Conservation (phyloP, 2,888 invertebrate genomes). For the Nemoura dubitans region DNA sequence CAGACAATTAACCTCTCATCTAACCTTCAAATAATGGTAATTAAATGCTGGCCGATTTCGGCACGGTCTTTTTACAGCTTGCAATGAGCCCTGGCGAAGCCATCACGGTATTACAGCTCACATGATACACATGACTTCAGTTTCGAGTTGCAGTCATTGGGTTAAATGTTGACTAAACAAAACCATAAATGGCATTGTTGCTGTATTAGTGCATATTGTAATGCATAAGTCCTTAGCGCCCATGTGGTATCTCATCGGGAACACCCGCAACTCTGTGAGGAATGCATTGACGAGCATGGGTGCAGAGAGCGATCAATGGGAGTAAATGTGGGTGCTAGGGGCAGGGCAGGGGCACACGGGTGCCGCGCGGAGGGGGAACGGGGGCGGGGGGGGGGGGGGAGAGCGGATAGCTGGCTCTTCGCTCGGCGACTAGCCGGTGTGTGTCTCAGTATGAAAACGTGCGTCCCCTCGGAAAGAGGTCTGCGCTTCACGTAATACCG, state of each 20-base stretch:
- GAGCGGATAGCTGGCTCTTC: not conserved
- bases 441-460: conserved; percentile 31
- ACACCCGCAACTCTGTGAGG: not conserved
- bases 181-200: conserved; percentile 12
- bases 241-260: conserved; percentile 25
- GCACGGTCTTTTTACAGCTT: not conserved
- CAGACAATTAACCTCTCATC: not conserved
- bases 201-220: conserved; percentile 27
- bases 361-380: not conserved
- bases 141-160: not conserved
- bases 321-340: conserved; percentile 38
- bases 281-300: conserved; percentile 26
- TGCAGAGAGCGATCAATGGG: conserved; percentile 33
- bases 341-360: conserved; percentile 15
- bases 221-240: conserved; percentile 28
- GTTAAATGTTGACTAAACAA: not conserved
- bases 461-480: not conserved
- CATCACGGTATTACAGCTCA: not conserved
- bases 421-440: not conserved
- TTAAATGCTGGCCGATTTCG: not conserved
- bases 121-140: not conserved
- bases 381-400: not conserved
- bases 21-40: conserved; percentile 3
- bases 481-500: not conserved
- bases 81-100: not conserved